Evolutionary conservation across 2,797 vertebrate genomes (phyloP).

Genomic region (Hypotaenidia okinawae): DNA sequence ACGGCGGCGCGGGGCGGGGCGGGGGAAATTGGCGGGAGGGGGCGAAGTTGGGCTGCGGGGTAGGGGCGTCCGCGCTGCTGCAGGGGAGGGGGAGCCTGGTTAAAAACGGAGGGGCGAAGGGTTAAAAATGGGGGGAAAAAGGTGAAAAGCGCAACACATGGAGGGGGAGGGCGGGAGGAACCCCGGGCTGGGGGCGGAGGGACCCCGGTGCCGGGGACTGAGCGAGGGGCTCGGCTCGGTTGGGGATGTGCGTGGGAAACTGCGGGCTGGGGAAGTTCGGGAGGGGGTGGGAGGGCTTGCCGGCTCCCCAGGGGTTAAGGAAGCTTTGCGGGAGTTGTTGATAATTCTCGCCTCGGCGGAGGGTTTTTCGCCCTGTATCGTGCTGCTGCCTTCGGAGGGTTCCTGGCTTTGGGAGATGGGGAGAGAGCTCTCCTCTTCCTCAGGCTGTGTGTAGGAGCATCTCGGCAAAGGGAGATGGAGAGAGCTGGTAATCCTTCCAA

Average conservation of each 20-base stretch:
- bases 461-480: neutral
- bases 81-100: neutral
- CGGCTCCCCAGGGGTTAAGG: neutral
- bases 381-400: neutral
- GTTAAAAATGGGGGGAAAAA: neutral
- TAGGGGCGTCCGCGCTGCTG: neutral
- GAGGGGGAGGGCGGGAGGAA: neutral
- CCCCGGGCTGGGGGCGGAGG: neutral
- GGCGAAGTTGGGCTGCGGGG: neutral
- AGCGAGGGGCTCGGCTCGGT: neutral
- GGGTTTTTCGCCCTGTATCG: neutral
- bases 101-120: neutral
- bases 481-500: neutral
- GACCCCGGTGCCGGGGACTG: neutral
- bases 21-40: too few relatives aligned
- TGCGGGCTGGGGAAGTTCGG: neutral
- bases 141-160: neutral
- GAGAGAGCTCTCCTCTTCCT: neutral
- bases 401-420: neutral
- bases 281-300: neutral
- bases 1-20: neutral
- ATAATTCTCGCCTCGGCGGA: neutral
- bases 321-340: neutral
- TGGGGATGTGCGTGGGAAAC: neutral
- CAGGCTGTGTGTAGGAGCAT: neutral